These are phyloP conservation scores for Brevimyrus niger DNA, from an alignment of 2,113 vertebrate species.

Conservation along the genomic window DNA sequence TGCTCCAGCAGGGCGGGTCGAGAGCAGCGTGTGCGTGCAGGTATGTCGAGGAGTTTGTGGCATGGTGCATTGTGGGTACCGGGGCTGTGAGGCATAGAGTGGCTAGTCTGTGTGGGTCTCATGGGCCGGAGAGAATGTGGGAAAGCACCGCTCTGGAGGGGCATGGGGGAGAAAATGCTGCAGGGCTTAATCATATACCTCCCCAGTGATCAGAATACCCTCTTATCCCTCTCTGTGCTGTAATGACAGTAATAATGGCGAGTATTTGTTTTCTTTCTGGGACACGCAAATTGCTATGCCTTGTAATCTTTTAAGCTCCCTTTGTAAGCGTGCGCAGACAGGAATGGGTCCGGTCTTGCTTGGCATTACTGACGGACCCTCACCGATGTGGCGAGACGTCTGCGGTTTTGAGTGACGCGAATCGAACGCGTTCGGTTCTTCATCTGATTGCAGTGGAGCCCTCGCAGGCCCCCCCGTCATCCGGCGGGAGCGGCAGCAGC, in stretches of 20 bases:
- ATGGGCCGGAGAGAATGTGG: neutral
- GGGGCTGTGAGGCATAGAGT: neutral
- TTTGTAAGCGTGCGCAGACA: neutral
- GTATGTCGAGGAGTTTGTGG: neutral
- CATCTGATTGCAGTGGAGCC: constrained; percentile 63
- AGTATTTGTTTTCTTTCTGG: neutral
- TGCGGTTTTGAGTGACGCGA: neutral
- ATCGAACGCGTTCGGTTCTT: neutral
- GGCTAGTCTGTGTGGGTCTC: neutral
- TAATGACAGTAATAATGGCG: neutral
- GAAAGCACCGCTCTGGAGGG: neutral
- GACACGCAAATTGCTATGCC: neutral
- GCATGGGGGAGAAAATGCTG: neutral
- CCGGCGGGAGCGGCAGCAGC: constrained; percentile 54
- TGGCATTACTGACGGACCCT: neutral
- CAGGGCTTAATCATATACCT: neutral
- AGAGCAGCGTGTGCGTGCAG: neutral
- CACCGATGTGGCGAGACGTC: neutral
- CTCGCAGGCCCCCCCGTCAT: constrained; percentile 65
- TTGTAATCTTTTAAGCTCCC: constrained; percentile 6
- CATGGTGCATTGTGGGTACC: neutral
- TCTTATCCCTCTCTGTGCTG: neutral
- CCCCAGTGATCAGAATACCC: neutral
- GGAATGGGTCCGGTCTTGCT: neutral
- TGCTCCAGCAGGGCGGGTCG: neutral